Percentiles rank a stretch among this genome's conserved stretches.
phyloP scores from a whole-genome alignment of 2,797 vertebrate genomes.

The Cossypha heuglini region DNA sequence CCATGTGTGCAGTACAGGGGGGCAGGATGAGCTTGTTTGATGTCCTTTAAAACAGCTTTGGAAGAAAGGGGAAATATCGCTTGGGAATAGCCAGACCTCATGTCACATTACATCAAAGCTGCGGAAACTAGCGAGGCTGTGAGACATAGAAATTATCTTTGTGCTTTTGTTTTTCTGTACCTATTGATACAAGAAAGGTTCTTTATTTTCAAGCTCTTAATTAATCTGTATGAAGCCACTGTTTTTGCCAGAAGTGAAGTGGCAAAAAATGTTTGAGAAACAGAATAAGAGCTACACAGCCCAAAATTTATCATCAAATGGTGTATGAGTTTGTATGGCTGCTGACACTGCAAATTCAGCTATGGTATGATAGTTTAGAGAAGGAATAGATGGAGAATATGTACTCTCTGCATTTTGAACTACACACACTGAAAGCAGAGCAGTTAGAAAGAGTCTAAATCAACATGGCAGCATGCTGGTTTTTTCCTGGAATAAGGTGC shows the following conservation, averaged over 20 bases:
- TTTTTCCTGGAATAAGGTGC: background rate
- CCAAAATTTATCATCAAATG: background rate
- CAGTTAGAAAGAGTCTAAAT: background rate
- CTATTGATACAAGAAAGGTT: background rate
- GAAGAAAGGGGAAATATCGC: background rate
- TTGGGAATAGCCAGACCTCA: background rate
- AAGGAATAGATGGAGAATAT: background rate
- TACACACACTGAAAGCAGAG: background rate
- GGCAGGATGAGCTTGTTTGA: background rate
- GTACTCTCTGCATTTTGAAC: background rate
- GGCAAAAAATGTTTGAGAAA: background rate
- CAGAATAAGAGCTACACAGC: background rate
- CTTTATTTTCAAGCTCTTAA: background rate
- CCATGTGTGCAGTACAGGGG: accelerated
- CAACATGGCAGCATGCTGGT: background rate
- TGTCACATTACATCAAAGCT: background rate
- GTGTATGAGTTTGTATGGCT: background rate
- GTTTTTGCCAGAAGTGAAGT: background rate
- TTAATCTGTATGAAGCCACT: background rate
- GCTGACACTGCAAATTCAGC: background rate
- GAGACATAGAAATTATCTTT: background rate
- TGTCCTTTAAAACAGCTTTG: background rate
- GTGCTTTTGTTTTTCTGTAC: background rate
- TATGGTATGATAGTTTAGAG: background rate
- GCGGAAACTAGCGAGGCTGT: background rate